Evolutionary conservation across 2,888 invertebrate genomes (phyloP).

Genomic region (Drosophila cognata): DNA sequence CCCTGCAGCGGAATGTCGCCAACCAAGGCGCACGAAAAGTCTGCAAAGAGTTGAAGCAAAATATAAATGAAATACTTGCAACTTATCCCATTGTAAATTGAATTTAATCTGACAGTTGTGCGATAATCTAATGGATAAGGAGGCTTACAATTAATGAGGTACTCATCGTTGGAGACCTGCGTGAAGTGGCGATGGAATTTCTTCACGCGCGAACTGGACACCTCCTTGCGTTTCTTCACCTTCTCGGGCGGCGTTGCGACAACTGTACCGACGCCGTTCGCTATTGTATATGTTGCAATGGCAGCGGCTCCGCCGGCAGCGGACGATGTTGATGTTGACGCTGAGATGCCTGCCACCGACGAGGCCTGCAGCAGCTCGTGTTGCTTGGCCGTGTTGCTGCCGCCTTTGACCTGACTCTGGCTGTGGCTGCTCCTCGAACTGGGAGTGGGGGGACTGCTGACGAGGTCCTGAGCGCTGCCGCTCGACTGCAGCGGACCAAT

Average conservation of each 20-base stretch:
- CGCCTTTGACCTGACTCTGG: constrained; percentile 24
- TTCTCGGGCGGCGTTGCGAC: constrained; percentile 58
- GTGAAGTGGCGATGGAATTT: constrained; percentile 95
- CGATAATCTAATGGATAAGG: too few species aligned
- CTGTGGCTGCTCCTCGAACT: constrained; percentile 59
- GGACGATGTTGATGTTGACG: constrained; percentile 43
- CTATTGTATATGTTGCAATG: constrained; percentile 32
- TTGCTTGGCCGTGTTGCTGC: constrained; percentile 78
- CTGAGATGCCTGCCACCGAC: constrained; percentile 57
- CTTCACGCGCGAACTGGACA: constrained; percentile 89
- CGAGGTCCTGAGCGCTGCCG: constrained; percentile 78
- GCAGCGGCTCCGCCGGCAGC: constrained; percentile 32
- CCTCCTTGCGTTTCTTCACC: constrained; percentile 84
- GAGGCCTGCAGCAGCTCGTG: constrained; percentile 52
- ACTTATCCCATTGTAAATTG: not conserved
- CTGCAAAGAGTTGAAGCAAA: constrained; percentile 84
- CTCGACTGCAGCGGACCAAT: constrained; percentile 68
- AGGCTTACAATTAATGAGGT: constrained; percentile 92
- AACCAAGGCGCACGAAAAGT: constrained; percentile 96
- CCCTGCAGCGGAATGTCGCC: constrained; percentile 97
- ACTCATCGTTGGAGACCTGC: constrained; percentile 93
- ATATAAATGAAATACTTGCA: not conserved
- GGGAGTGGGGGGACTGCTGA: constrained; percentile 49
- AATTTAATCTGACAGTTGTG: too few species aligned
- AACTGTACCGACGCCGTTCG: constrained; percentile 34